These are phyloP conservation scores for Chiloscyllium punctatum DNA, from an alignment of 2,797 vertebrate genomes.

Conservation along the genomic window DNA sequence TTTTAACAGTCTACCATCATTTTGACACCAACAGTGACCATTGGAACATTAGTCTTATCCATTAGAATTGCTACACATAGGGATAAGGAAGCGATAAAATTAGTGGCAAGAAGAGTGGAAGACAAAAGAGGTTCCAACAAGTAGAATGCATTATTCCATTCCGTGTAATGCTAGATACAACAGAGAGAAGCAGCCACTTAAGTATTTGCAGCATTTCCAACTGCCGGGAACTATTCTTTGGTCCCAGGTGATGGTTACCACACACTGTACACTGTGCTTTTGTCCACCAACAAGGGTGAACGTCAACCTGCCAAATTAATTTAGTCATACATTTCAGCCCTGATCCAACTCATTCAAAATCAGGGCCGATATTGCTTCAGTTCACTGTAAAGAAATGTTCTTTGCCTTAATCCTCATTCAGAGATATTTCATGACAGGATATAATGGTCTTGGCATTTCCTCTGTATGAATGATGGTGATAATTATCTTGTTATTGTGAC, in stretches of 20 bases:
- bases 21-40: background rate
- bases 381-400: background rate
- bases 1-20: background rate
- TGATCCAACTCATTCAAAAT: background rate
- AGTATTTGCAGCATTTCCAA: background rate
- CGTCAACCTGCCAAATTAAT: background rate
- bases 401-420: background rate
- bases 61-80: background rate
- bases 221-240: background rate
- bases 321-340: background rate
- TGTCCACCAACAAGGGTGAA: background rate
- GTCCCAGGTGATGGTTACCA: background rate
- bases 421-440: background rate
- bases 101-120: background rate
- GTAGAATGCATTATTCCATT: background rate
- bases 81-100: background rate
- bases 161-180: background rate
- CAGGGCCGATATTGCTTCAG: background rate
- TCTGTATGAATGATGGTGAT: background rate
- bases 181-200: background rate
- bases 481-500: background rate
- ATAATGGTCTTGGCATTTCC: background rate
- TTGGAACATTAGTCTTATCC: background rate
- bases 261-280: background rate
- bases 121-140: background rate